Base-by-base conservation (phyloP, 1,140 invertebrate species). In the Diabrotica undecimpunctata region DNA sequence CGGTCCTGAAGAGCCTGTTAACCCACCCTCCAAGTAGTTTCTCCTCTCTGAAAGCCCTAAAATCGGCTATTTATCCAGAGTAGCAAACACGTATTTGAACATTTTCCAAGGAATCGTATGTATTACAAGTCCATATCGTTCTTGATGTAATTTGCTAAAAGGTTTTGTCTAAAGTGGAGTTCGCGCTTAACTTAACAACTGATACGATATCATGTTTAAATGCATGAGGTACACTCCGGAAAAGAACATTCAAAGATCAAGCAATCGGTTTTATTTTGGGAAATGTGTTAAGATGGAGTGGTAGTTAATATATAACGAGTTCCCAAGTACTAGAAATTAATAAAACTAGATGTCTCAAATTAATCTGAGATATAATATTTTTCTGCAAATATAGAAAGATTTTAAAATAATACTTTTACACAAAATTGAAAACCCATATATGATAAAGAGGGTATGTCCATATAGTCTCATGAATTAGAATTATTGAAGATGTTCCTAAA, bases 171-270 rank as follows among this genome's bases (percentile, higher is more conserved):
- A 66, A 63, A 63, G 64, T 64, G 67, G 62, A 62, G 55, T 69
- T 69, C 53, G 54, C 67, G 67, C 67, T 69, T 66, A 69, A 69
- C 67, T 69, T 69, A 69, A 69, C 74, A 76, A 77, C 71, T 75
- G 74, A 77, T 77, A 74, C 75, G 73, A 69, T 72, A 75, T 76
- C 73, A 77, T 77, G 75, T 75, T 70, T 76, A 76, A 76, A 77
- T 77, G 75, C 73, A 77, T 77, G 76, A 77, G 72, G 71, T 70
- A 72, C 51, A 70, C 54, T 70, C 70, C 0, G 9, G 54, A 46
- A 64, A 66, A 14, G 41, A 46, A 46, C 25, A 4, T 25, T 1
- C 25, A 25, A 25, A 25, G 25, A 25, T 25, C 25, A 25, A 25
- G 25, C 1, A 25, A 25, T 25, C 25, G 25, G 25, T 25, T 25